Percentiles rank a stretch among this genome's conserved stretches.
phyloP scores from a whole-genome alignment of 2,888 invertebrate genomes.

The Andrena praecox region DNA sequence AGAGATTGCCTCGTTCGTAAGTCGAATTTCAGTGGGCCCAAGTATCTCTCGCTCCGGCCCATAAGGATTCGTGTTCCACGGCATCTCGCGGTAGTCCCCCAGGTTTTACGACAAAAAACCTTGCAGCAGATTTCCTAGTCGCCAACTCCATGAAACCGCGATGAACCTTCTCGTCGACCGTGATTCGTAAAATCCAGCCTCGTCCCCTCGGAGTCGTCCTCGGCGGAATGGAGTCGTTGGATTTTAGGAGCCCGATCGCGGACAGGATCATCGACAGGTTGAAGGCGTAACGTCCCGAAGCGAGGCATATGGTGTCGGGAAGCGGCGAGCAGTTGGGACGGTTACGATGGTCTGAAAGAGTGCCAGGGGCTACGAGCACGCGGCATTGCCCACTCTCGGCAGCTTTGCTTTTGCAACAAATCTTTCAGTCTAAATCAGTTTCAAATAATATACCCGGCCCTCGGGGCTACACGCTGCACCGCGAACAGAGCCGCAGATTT shows the following conservation, averaged over 20 bases:
- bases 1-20: neutral
- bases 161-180: neutral
- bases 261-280: slow-evolving; percentile 73
- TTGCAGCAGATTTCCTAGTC: too few species aligned
- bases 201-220: too few species aligned
- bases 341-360: slow-evolving; percentile 61
- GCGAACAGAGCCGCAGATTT: slow-evolving; percentile 14
- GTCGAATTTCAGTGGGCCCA: neutral
- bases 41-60: neutral
- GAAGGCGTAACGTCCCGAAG: slow-evolving; percentile 68
- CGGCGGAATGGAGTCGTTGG: slow-evolving; percentile 56
- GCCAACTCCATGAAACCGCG: too few species aligned
- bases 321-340: slow-evolving; percentile 66
- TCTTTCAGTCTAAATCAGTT: slow-evolving; percentile 84
- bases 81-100: neutral
- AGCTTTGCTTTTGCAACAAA: slow-evolving; percentile 80
- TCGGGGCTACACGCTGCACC: slow-evolving; percentile 43
- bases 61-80: neutral
- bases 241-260: slow-evolving; percentile 65
- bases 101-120: neutral
- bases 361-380: slow-evolving; percentile 66
- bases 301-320: slow-evolving; percentile 48
- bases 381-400: slow-evolving; percentile 61
- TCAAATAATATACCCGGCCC: slow-evolving; percentile 78
- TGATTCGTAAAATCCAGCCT: neutral